phyloP scores from a whole-genome alignment of 2,113 vertebrate genomes.

The Indri indri region DNA sequence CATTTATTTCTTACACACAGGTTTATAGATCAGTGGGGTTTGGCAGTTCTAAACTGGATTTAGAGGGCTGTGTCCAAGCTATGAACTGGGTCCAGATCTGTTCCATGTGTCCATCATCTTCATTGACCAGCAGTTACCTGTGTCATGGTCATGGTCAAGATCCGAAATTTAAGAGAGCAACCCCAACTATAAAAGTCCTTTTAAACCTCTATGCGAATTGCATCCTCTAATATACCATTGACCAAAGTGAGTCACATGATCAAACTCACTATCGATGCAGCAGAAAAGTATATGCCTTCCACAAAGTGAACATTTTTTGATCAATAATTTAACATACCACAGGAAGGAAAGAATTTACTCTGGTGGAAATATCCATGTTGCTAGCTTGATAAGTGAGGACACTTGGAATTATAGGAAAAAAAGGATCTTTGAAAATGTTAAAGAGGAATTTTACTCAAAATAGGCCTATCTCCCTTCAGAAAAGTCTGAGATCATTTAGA shows the following conservation, averaged over 20 bases:
- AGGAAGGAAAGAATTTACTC: background rate
- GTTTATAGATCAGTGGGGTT: background rate
- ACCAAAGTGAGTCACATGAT: background rate
- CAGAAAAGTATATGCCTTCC: background rate
- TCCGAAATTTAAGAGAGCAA: background rate
- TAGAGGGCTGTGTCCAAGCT: background rate
- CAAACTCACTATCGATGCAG: background rate
- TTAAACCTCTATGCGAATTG: background rate
- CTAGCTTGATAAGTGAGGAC: background rate
- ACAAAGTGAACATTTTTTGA: background rate
- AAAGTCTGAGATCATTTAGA: background rate
- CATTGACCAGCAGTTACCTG: background rate
- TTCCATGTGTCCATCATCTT: background rate
- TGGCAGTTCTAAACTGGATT: background rate
- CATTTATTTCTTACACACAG: background rate
- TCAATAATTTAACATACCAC: background rate
- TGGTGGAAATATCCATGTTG: background rate
- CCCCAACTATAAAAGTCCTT: background rate
- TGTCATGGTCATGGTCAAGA: background rate
- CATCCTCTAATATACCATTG: background rate
- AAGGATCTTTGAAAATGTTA: background rate
- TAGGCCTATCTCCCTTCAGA: background rate
- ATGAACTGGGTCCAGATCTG: background rate
- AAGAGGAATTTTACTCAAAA: background rate
- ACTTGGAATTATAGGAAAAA: background rate